Percentiles rank a stretch among this genome's conserved stretches.
Conservation (phyloP, 2,888 invertebrate species). For the Sussaba pulchella region DNA sequence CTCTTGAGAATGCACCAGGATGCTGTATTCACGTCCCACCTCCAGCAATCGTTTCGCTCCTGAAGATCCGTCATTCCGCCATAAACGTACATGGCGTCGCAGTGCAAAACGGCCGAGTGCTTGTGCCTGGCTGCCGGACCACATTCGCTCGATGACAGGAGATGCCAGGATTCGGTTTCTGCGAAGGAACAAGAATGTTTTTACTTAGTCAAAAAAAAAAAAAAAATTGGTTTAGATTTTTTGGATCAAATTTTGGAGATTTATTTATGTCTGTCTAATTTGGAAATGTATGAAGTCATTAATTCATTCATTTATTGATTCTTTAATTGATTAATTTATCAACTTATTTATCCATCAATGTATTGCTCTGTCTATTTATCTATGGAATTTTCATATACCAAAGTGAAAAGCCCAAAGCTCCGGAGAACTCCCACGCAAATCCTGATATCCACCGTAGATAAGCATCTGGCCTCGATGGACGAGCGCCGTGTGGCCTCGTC, state of each 20-base stretch:
- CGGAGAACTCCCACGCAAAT: constrained; percentile 92
- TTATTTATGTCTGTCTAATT: too few species aligned
- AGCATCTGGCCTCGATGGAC: constrained; percentile 92
- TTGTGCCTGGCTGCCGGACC: constrained; percentile 91
- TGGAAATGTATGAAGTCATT: too few species aligned
- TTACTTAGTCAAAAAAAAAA: too few species aligned
- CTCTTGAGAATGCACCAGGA: constrained; percentile 88
- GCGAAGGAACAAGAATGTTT: constrained; percentile 69
- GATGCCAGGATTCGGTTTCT: constrained; percentile 94
- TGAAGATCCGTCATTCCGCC: constrained; percentile 95
- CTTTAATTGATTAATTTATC: not conserved
- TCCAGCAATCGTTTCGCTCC: constrained; percentile 92
- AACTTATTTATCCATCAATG: not conserved
- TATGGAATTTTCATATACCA: constrained; percentile 85
- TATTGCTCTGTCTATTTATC: not conserved
- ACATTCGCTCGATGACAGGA: constrained; percentile 85
- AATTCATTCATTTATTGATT: not conserved
- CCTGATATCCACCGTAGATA: constrained; percentile 95
- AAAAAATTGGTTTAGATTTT: too few species aligned
- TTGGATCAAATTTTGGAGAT: too few species aligned
- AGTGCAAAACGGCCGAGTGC: constrained; percentile 93
- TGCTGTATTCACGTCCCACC: constrained; percentile 88
- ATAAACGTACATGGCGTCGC: constrained; percentile 93
- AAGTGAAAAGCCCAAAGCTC: constrained; percentile 96
- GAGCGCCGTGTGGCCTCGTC: constrained; percentile 93